phyloP scores from a whole-genome alignment of 2,113 vertebrate species.

The Elanus axillaris region DNA sequence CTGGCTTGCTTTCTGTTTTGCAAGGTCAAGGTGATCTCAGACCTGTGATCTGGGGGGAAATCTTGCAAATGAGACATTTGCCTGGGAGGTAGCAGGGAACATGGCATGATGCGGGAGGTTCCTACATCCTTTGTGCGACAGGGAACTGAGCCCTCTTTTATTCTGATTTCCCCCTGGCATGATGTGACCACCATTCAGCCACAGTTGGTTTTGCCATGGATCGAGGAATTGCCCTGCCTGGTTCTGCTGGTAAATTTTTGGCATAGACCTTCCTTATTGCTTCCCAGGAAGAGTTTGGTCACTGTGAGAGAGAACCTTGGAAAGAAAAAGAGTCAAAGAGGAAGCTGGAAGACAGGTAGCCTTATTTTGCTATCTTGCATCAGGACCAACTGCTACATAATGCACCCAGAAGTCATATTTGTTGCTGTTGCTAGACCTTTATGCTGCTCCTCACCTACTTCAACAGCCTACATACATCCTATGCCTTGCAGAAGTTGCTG shows the following conservation, averaged over 20 bases:
- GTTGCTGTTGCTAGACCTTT: neutral
- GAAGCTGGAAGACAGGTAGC: neutral
- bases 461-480: neutral
- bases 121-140: accelerated
- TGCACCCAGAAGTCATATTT: neutral
- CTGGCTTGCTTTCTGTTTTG: neutral
- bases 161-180: neutral
- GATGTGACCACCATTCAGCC: neutral
- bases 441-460: neutral
- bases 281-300: neutral
- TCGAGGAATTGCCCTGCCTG: neutral
- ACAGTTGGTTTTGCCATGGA: neutral
- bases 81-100: neutral
- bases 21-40: neutral
- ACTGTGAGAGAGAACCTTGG: neutral
- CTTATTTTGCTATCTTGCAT: neutral
- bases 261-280: neutral
- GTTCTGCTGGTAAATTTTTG: neutral
- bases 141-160: neutral
- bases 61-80: accelerated
- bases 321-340: neutral
- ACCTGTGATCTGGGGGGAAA: neutral
- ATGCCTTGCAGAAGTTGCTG: neutral
- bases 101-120: neutral
- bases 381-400: neutral